Percentiles rank a stretch among this genome's conserved stretches.
phyloP scores from a whole-genome alignment of 2,797 vertebrate genomes.

The Microhierax caerulescens region DNA sequence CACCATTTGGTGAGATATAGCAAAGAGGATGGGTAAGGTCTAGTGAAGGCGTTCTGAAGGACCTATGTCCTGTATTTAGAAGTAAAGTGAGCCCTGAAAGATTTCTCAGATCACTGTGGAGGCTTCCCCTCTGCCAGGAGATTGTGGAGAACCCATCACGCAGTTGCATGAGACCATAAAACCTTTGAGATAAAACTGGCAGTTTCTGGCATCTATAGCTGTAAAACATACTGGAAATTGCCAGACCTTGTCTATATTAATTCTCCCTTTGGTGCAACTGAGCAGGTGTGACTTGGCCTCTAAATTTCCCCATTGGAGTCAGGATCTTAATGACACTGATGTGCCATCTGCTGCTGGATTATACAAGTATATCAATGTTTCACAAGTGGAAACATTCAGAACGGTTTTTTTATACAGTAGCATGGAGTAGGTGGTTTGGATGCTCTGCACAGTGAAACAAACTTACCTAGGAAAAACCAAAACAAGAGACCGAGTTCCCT shows the following conservation, averaged over 20 bases:
- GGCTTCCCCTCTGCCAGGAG: neutral
- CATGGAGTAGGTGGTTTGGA: neutral
- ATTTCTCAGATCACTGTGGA: neutral
- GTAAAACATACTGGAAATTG: neutral
- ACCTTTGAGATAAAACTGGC: neutral
- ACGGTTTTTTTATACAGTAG: neutral
- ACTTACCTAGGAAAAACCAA: neutral
- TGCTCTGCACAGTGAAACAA: neutral
- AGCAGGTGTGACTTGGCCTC: constrained; percentile 38
- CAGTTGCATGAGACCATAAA: neutral
- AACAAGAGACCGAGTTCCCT: neutral
- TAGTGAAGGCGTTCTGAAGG: neutral
- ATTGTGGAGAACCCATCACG: neutral
- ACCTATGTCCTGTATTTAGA: neutral
- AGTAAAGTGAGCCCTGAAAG: neutral
- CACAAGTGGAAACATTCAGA: neutral
- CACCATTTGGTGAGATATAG: neutral
- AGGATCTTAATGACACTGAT: neutral
- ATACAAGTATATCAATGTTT: neutral
- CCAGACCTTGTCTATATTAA: neutral
- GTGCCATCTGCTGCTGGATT: constrained; percentile 32
- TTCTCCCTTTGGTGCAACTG: neutral
- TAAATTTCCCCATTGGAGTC: neutral
- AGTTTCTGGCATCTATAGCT: constrained; percentile 1
- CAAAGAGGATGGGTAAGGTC: neutral